phyloP scores from a whole-genome alignment of 2,113 vertebrate species.

The Antennarius striatus region DNA sequence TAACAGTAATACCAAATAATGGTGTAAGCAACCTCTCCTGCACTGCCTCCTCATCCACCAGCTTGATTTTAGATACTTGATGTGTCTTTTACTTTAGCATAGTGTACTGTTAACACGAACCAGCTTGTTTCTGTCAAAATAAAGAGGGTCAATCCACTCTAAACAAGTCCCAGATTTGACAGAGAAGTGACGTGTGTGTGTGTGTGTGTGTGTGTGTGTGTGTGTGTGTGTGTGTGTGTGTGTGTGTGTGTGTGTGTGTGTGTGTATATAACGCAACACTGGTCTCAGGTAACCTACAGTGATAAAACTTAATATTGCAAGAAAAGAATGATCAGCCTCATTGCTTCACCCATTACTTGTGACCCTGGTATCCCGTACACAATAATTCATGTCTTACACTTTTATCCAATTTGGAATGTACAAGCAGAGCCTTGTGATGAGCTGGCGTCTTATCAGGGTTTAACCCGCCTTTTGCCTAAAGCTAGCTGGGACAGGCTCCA shows the following conservation, averaged over 20 bases:
- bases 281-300: too few relatives aligned
- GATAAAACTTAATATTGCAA: too few relatives aligned
- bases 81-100: neutral
- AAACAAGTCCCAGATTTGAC: neutral
- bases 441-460: too few relatives aligned
- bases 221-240: accelerated
- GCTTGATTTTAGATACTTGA: conserved; percentile 21
- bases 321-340: too few relatives aligned
- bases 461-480: too few relatives aligned
- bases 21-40: neutral
- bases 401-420: too few relatives aligned
- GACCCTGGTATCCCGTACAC: too few relatives aligned
- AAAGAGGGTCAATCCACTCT: neutral
- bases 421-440: too few relatives aligned
- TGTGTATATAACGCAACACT: neutral
- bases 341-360: too few relatives aligned
- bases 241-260: accelerated
- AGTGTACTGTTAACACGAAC: conserved; percentile 10
- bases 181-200: neutral
- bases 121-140: conserved; percentile 28
- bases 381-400: too few relatives aligned
- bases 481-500: too few relatives aligned
- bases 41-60: neutral
- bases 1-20: neutral
- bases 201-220: neutral